Evolutionary conservation across 37 sponge, comb jelly and placozoan genomes (phyloP), one percentile per base, ranked within the genome.

Genomic region (Theonella swinhoei): DNA sequence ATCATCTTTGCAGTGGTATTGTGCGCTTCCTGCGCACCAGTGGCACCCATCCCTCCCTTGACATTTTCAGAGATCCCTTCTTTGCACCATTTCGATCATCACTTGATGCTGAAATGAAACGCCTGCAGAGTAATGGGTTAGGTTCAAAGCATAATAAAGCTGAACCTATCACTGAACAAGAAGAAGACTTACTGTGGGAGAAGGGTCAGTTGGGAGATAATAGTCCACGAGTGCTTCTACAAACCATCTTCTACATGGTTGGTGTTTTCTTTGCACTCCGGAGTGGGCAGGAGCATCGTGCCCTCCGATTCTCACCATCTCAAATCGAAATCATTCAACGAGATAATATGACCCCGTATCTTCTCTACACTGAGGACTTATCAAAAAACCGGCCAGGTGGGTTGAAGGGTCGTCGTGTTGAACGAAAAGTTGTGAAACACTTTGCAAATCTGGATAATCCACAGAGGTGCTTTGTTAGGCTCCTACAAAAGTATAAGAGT

Each of bases 341-440:
- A 19, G 39, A 24, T 26, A 64, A 42, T 33, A 59, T 66, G 29
- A 37, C 58, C 3, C 30, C 72, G 28, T 66, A 75, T 47, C 33
- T 83, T 0, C n/a, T 42, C 20, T 83, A 83, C 39, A 28, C 4
- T 28, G 84, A 83, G 41, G 84, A 83, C 28, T 19, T 75, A 36
- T 83, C 84, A 25, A 83, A 83, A 42, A 83, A 83, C 37, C 72
- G 75, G 3, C 61, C 60, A 62, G 83, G 83, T 35, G 83, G 83
- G 41, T 42, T 82, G 2, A 78, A 78, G 34, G 35, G 24, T 7
- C 3, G 59, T 3, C 41, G 72, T 28, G 37, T 4, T 33, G 54
- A 42, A 28, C 81, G 28, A 70, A 80, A 80, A 42, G 23, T 70
- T 28, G 81, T 80, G 0, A 11, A 4, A 0, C 81, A 80, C 38